Percentiles rank a stretch among this genome's conserved stretches.
These are phyloP conservation scores for Lynx canadensis DNA, from an alignment of 2,113 vertebrate species.

Conservation along the genomic window DNA sequence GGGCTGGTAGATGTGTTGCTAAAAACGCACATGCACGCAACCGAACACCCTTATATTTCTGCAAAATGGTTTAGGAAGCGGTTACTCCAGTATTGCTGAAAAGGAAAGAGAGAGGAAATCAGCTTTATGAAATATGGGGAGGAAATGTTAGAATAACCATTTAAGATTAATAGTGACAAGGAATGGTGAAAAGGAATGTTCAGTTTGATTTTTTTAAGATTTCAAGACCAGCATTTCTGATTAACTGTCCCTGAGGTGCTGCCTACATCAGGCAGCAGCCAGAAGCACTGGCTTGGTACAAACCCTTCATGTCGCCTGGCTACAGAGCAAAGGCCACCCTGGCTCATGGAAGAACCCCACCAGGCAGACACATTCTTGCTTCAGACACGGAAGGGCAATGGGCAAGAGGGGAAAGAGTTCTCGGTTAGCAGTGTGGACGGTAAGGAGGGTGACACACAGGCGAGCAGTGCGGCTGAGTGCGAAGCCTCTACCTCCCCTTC, in stretches of 20 bases:
- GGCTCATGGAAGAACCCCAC: background rate
- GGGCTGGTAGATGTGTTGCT: slow-evolving; percentile 92
- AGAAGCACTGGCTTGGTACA: slow-evolving; percentile 74
- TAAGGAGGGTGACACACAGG: slow-evolving; percentile 72
- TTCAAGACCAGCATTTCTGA: background rate
- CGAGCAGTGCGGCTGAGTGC: background rate
- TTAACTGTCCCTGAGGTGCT: slow-evolving; percentile 38
- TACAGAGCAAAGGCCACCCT: background rate
- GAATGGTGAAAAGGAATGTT: slow-evolving; percentile 56
- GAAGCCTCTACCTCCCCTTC: background rate
- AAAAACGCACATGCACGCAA: slow-evolving; percentile 95
- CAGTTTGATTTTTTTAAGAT: slow-evolving; percentile 14
- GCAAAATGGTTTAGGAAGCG: slow-evolving; percentile 91
- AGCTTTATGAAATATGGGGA: slow-evolving; percentile 79
- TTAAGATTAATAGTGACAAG: slow-evolving; percentile 80
- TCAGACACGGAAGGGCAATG: slow-evolving; percentile 60
- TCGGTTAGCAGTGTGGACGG: slow-evolving; percentile 82
- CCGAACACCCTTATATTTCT: slow-evolving; percentile 94
- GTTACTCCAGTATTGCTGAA: slow-evolving; percentile 95
- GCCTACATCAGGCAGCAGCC: slow-evolving; percentile 23
- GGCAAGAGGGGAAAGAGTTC: slow-evolving; percentile 79
- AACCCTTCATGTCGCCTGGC: background rate
- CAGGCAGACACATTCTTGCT: background rate
- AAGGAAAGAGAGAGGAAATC: slow-evolving; percentile 89
- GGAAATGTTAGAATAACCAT: slow-evolving; percentile 75